A percentile compares a stretch with the other conserved stretches of the same genome.
Conservation (phyloP, 92 coral and sea anemone species). For the Bergia sp. region DNA sequence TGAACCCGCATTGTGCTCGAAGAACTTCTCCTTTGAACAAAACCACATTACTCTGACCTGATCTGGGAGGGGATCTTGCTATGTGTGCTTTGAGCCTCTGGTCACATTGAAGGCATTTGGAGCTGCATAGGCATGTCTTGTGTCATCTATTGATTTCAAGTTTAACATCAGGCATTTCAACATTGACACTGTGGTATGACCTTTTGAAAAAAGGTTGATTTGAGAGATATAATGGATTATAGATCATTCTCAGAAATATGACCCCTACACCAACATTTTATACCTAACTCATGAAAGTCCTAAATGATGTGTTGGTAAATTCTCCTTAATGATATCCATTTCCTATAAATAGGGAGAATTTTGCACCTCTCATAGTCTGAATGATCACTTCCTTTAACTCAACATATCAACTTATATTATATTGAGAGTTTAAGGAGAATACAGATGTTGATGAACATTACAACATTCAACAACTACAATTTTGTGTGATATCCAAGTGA, state of each 20-base stretch:
- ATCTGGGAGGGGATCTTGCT: slow-evolving; percentile 2
- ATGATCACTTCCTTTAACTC: too few species aligned
- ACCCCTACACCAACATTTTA: background rate
- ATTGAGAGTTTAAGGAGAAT: too few species aligned
- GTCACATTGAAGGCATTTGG: slow-evolving; percentile 8
- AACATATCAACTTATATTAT: too few species aligned
- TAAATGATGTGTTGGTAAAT: too few species aligned
- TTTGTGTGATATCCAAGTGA: background rate
- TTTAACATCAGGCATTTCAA: background rate
- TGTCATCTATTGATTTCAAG: background rate
- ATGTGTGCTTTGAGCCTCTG: background rate
- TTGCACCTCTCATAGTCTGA: too few species aligned
- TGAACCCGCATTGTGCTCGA: background rate
- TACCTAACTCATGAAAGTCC: too few species aligned
- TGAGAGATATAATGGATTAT: too few species aligned
- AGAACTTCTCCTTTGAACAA: background rate
- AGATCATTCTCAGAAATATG: too few species aligned
- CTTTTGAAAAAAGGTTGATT: background rate
- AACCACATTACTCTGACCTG: slow-evolving; percentile 6
- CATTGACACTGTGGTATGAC: slow-evolving; percentile 6
- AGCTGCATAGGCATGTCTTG: background rate
- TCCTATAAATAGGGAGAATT: too few species aligned
- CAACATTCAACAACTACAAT: too few species aligned
- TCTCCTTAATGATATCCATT: too few species aligned
- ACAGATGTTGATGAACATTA: too few species aligned